A percentile compares a stretch with the other conserved stretches of the same genome.
Evolutionary conservation across 2,113 vertebrate species (phyloP).

Genomic region (Eptatretus burgeri): DNA sequence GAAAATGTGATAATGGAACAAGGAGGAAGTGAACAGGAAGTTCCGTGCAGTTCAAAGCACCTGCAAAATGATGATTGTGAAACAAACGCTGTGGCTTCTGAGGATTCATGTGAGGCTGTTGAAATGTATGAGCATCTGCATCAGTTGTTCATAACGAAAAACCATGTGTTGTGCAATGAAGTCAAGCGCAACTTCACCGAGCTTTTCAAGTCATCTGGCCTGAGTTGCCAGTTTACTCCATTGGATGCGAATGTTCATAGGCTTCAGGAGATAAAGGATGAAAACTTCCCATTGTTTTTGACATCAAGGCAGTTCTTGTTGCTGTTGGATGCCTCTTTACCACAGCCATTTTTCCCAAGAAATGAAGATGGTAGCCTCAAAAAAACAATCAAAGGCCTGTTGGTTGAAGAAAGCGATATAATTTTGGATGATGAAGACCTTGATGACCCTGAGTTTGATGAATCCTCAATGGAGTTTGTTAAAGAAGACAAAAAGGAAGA

Average conservation of each 20-base stretch:
- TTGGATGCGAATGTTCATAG: constrained; percentile 18
- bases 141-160: constrained; percentile 36
- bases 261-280: constrained; percentile 28
- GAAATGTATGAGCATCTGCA: constrained; percentile 23
- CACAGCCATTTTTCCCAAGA: constrained; percentile 26
- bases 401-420: constrained; percentile 18
- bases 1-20: too few species aligned
- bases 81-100: too few species aligned
- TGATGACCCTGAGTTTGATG: constrained; percentile 16
- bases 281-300: constrained; percentile 29
- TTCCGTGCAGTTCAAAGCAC: too few species aligned
- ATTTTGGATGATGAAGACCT: constrained; percentile 7
- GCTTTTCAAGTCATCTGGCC: constrained; percentile 27
- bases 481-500: constrained; percentile 18
- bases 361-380: constrained; percentile 35
- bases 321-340: constrained; percentile 28
- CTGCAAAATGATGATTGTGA: too few species aligned
- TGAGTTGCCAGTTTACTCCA: constrained; percentile 25
- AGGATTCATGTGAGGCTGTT: background rate
- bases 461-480: background rate
- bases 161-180: constrained; percentile 30
- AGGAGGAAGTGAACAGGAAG: too few species aligned
- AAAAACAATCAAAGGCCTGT: constrained; percentile 23
- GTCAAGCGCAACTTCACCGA: constrained; percentile 34
- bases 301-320: constrained; percentile 29